Conservation (phyloP, 2,797 vertebrate genomes). For the Neosilurus mollespiculum region DNA sequence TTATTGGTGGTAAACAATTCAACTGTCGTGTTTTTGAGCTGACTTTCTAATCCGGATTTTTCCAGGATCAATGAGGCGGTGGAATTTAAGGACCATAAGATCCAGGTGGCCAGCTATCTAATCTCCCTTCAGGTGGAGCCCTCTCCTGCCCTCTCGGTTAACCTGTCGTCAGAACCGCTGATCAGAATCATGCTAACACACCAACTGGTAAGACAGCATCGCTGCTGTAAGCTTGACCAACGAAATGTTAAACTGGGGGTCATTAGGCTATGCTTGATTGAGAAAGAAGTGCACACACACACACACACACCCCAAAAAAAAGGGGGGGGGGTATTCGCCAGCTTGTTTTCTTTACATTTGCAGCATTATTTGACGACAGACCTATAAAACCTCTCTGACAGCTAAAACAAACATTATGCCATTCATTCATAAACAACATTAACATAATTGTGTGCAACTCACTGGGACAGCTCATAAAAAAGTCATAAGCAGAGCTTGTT, state of each 20-base stretch:
- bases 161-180: slow-evolving; percentile 85
- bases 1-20: background rate
- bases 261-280: background rate
- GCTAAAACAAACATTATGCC: slow-evolving; percentile 10
- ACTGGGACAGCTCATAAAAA: slow-evolving; percentile 12
- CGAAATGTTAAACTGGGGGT: too few species aligned
- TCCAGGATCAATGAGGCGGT: slow-evolving; percentile 80
- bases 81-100: slow-evolving; percentile 74
- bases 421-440: slow-evolving; percentile 26
- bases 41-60: background rate
- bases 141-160: slow-evolving; percentile 76
- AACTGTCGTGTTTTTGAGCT: slow-evolving; percentile 9
- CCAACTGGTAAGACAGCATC: slow-evolving; percentile 77
- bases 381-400: background rate
- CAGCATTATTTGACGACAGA: background rate
- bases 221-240: background rate
- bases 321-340: background rate
- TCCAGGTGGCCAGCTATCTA: slow-evolving; percentile 83
- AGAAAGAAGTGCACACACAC: background rate
- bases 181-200: slow-evolving; percentile 87
- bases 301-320: too few species aligned
- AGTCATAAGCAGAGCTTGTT: background rate
- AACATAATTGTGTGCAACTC: background rate
- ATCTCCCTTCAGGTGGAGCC: slow-evolving; percentile 94
- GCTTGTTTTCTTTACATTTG: background rate